A percentile compares a stretch with the other conserved stretches of the same genome.
Evolutionary conservation across 2,797 vertebrate genomes (phyloP).

Genomic region (Melanogrammus aeglefinus): DNA sequence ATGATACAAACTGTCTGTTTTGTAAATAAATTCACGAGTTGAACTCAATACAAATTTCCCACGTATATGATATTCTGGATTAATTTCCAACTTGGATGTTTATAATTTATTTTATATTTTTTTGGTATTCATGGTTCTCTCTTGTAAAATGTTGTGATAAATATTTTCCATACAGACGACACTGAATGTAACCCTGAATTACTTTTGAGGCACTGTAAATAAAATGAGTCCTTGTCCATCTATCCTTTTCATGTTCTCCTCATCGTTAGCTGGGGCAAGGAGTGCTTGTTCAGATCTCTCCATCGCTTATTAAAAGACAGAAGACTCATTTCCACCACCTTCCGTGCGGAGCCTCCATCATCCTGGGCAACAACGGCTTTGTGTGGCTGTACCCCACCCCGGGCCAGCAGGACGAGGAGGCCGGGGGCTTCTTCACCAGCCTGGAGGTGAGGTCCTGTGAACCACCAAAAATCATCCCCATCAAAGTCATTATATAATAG

Average conservation of each 20-base stretch:
- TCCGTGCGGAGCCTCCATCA: slow-evolving; percentile 90
- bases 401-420: slow-evolving; percentile 84
- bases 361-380: slow-evolving; percentile 93
- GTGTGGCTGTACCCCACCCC: slow-evolving; percentile 94
- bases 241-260: not conserved
- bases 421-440: slow-evolving; percentile 85
- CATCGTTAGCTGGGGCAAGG: slow-evolving; percentile 86
- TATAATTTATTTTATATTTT: not conserved
- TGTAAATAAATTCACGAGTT: not conserved
- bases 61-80: not conserved
- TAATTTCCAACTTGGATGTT: not conserved
- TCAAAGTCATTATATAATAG: not conserved
- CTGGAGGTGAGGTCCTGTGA: slow-evolving; percentile 76
- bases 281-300: slow-evolving; percentile 89
- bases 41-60: not conserved
- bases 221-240: not conserved
- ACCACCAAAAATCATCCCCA: not conserved
- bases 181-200: not conserved
- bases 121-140: not conserved
- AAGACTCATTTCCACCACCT: slow-evolving; percentile 97
- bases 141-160: not conserved
- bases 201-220: not conserved
- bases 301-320: slow-evolving; percentile 92
- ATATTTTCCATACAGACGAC: not conserved
- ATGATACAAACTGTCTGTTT: not conserved